These are phyloP conservation scores for Volucella inflata DNA, from an alignment of 2,888 invertebrate species.

Conservation along the genomic window DNA sequence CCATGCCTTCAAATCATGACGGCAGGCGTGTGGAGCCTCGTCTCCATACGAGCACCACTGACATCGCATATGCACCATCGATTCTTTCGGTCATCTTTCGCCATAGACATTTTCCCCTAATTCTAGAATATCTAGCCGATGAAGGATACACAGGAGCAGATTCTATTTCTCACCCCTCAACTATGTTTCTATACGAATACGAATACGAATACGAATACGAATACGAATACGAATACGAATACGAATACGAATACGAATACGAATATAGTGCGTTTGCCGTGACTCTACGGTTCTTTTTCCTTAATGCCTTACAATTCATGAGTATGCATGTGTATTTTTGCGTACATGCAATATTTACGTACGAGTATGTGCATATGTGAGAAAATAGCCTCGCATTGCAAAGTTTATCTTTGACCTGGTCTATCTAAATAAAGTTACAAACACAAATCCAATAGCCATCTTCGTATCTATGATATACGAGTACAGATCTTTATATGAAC, in stretches of 20 bases:
- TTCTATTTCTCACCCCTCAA: slow-evolving; percentile 49
- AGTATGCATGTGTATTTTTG: slow-evolving; percentile 43
- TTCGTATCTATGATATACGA: slow-evolving; percentile 40
- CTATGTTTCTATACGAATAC: not conserved
- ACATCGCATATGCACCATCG: slow-evolving; percentile 60
- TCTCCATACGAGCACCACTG: slow-evolving; percentile 22
- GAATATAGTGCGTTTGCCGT: slow-evolving; percentile 48
- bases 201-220: too few relatives aligned
- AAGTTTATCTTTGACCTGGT: slow-evolving; percentile 26
- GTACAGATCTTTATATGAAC: too few relatives aligned
- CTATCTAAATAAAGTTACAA: slow-evolving; percentile 49
- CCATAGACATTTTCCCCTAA: slow-evolving; percentile 70
- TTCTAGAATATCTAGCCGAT: slow-evolving; percentile 67
- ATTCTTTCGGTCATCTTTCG: slow-evolving; percentile 75
- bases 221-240: too few relatives aligned
- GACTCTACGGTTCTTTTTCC: slow-evolving; percentile 57
- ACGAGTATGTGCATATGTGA: too few relatives aligned
- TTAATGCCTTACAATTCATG: slow-evolving; percentile 67
- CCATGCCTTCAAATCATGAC: slow-evolving; percentile 54
- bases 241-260: too few relatives aligned
- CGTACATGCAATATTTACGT: slow-evolving; percentile 35
- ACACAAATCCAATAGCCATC: slow-evolving; percentile 30
- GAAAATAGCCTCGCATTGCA: too few relatives aligned
- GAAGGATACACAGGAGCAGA: slow-evolving; percentile 56
- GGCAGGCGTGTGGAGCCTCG: not conserved